Evolutionary conservation across 2,797 vertebrate species (phyloP), one percentile per base, ranked within the genome.

Genomic region (Cryptoprocta ferox): DNA sequence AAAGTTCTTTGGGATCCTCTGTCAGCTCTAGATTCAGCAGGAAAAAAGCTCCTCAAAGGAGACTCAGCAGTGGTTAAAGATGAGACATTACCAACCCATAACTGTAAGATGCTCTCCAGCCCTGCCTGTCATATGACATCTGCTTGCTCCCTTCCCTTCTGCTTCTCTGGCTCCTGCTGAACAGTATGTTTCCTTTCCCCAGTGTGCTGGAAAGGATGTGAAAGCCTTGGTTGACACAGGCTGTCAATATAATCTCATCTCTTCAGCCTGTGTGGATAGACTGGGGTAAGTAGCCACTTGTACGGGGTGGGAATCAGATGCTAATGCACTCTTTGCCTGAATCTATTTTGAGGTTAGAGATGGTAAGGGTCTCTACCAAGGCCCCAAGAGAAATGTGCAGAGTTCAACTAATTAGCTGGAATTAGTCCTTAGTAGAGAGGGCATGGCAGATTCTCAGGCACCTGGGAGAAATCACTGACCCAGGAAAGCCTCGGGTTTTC

Each of bases 141-240:
- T 95, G n/a, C 78, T 89, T 91, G 30, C 50, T 95, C 73, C 30
- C 42, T 88, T 94, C 86, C 53, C 59, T 71, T 87, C 53, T 61
- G n/a, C 42, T 14, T 78, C 68, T 73, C 59, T 92, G 53, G 75
- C 76, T 89, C 24, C 80, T 93, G 11, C 39, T 97, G 71, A 96
- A 87, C 65, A 86, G 24, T 92, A 28, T 96, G 30, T 97, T 99
- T 98, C 93, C 66, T 98, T 68, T 76, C 92, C 89, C 89, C 98
- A 99, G 99, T 99, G 99, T 97, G 98, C 98, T 0, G 99, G 99
- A 84, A 99, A 99, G 98, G 99, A 99, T 85, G 91, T 99, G 95
- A 99, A 98, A 83, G 98, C 99, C 0, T 96, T 99, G 98, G 99
- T 99, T 95, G 99, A 99, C 98, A 99, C 99, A 0, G 99, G 99